Conservation (phyloP, 2,113 vertebrate genomes). For the Aphelocoma coerulescens region DNA sequence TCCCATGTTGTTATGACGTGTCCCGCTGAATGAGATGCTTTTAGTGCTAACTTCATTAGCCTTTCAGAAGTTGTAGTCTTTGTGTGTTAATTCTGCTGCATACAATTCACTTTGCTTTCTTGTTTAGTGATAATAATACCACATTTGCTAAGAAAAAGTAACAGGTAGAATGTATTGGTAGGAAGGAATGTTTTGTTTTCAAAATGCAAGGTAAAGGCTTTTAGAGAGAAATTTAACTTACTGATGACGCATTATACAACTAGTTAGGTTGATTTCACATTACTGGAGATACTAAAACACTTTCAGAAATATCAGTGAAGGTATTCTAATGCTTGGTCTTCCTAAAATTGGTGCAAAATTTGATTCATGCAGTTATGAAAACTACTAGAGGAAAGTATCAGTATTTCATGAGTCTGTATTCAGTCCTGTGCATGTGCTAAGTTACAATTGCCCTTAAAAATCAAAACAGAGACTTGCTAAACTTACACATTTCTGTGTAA, state of each 20-base stretch:
- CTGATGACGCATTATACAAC: not conserved
- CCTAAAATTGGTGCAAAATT: not conserved
- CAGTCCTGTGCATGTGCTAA: not conserved
- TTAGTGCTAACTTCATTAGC: not conserved
- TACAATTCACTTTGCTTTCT: not conserved
- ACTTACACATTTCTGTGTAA: fast-evolving
- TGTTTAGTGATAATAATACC: not conserved
- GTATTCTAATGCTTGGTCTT: conserved; percentile 13
- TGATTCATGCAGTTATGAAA: not conserved
- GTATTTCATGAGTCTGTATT: not conserved
- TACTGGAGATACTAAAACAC: not conserved
- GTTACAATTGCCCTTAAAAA: not conserved
- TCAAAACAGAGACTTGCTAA: not conserved
- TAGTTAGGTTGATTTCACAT: not conserved
- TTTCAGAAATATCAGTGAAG: conserved; percentile 30
- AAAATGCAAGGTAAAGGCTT: not conserved
- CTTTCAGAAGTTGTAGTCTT: not conserved
- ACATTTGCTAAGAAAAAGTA: not conserved
- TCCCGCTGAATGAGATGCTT: not conserved
- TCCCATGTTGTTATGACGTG: not conserved
- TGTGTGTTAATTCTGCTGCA: not conserved
- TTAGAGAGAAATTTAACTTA: not conserved
- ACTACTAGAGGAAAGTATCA: not conserved
- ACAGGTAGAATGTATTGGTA: not conserved
- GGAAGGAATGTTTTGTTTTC: not conserved